Evolutionary conservation across 2,113 vertebrate genomes (phyloP).

Genomic region (Oostethus manadensis): DNA sequence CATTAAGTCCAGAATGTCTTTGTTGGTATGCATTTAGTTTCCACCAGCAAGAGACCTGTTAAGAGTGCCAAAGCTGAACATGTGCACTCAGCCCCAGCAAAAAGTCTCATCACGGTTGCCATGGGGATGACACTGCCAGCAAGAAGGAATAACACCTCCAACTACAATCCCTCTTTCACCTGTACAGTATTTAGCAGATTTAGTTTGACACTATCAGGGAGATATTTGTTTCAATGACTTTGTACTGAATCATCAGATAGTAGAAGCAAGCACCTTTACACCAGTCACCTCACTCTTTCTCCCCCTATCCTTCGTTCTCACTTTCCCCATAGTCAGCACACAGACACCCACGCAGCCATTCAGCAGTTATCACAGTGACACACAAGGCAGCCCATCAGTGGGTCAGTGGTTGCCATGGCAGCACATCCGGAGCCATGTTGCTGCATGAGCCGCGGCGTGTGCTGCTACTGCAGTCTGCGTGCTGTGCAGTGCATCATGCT

Average conservation of each 20-base stretch:
- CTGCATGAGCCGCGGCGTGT: constrained; percentile 65
- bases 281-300: background rate
- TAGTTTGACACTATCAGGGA: too few species aligned
- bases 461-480: constrained; percentile 43
- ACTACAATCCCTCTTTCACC: constrained; percentile 12
- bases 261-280: too few species aligned
- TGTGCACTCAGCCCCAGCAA: background rate
- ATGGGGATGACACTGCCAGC: constrained; percentile 32
- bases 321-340: constrained; percentile 6
- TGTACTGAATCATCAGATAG: too few species aligned
- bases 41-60: constrained; percentile 22
- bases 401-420: constrained; percentile 76
- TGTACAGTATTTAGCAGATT: too few species aligned
- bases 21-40: constrained; percentile 30
- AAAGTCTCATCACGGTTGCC: constrained; percentile 36
- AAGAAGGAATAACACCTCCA: background rate
- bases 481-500: constrained; percentile 31
- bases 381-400: constrained; percentile 60
- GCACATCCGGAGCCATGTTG: constrained; percentile 67
- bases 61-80: constrained; percentile 12
- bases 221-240: too few species aligned
- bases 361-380: constrained; percentile 55
- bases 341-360: constrained; percentile 15
- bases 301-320: background rate
- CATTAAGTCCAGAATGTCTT: constrained; percentile 32